These are phyloP conservation scores for Nomada ruficornis DNA, from an alignment of 2,888 invertebrate species.

Conservation along the genomic window DNA sequence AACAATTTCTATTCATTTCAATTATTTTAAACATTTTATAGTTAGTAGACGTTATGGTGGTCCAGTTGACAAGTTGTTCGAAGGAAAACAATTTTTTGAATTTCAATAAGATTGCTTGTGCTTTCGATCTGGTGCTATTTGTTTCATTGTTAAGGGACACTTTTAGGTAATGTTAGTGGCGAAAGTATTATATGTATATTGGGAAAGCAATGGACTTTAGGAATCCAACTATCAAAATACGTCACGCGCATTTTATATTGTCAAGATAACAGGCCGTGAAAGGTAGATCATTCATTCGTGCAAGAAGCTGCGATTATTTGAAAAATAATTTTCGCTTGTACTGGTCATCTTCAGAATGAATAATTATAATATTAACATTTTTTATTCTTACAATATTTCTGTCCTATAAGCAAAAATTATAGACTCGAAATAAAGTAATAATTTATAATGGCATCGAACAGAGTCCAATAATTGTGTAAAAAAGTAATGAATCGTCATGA, in stretches of 20 bases:
- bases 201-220: background rate
- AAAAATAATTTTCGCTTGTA: background rate
- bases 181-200: background rate
- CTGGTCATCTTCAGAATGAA: too few relatives aligned
- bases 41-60: background rate
- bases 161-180: background rate
- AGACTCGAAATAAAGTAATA: too few relatives aligned
- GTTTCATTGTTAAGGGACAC: background rate
- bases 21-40: background rate
- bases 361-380: background rate
- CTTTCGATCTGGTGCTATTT: background rate
- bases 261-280: conserved; percentile 21
- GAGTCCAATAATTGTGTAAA: too few relatives aligned
- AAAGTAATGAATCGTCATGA: too few relatives aligned
- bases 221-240: conserved; percentile 9
- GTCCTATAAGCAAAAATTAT: too few relatives aligned
- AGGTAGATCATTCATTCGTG: background rate
- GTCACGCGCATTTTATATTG: conserved; percentile 2
- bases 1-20: conserved; percentile 3
- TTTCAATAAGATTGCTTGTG: background rate
- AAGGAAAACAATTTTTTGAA: background rate
- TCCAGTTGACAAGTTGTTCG: conserved; percentile 5
- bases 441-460: too few relatives aligned
- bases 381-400: background rate
- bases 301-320: background rate